Percentiles rank a stretch among this genome's conserved stretches.
These are phyloP conservation scores for Hippopotamyrus pictus DNA, from an alignment of 2,797 vertebrate genomes.

Conservation along the genomic window DNA sequence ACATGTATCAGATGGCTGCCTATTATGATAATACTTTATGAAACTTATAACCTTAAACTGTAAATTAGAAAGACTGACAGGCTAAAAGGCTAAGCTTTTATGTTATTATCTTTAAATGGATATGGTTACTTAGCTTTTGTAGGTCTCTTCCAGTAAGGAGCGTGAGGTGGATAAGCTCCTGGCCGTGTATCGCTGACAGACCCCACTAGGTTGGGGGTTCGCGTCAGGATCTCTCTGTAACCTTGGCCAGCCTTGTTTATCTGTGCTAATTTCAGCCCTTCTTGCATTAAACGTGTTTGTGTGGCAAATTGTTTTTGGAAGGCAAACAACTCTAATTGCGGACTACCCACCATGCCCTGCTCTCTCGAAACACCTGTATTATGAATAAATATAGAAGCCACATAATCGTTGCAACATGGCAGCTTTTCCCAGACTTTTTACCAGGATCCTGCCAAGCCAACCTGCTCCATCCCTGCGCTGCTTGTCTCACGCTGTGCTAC, in stretches of 20 bases:
- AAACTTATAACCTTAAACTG: neutral
- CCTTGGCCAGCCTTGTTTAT: constrained; percentile 40
- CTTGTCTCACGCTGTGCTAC: constrained; percentile 11
- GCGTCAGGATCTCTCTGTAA: constrained; percentile 29
- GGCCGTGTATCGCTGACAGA: constrained; percentile 45
- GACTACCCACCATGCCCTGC: constrained; percentile 6
- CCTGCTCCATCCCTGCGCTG: constrained; percentile 11
- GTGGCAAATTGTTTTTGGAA: constrained; percentile 44
- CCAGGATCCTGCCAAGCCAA: neutral
- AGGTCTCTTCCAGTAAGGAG: constrained; percentile 22
- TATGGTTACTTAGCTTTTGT: neutral
- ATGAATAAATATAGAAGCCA: constrained; percentile 31
- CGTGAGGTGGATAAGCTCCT: constrained; percentile 16
- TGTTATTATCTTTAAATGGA: neutral
- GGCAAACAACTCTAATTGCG: constrained; percentile 36
- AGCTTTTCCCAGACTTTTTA: neutral
- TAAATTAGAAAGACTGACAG: neutral
- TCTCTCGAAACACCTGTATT: constrained; percentile 18
- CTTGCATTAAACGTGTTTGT: constrained; percentile 43
- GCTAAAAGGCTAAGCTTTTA: neutral
- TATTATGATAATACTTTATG: neutral
- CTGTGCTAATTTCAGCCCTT: constrained; percentile 29
- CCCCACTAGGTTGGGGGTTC: constrained; percentile 29
- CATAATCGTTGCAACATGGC: constrained; percentile 34
- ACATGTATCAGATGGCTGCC: neutral